Evolutionary conservation across 2,797 vertebrate genomes (phyloP).

Genomic region (Hydrocynus forskahlii): DNA sequence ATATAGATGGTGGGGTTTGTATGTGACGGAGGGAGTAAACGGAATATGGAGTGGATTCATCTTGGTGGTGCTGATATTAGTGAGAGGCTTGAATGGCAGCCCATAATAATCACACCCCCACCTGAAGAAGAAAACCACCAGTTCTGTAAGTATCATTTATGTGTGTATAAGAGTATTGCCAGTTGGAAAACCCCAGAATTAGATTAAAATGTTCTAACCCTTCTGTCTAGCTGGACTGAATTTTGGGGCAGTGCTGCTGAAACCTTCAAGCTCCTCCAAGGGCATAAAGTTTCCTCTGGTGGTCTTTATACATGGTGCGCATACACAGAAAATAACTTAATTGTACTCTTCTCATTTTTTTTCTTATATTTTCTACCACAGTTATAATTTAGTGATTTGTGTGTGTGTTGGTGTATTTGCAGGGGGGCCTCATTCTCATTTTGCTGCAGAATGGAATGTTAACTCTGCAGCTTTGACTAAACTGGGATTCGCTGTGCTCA

Average conservation of each 20-base stretch:
- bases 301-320: conserved; percentile 83
- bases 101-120: conserved; percentile 70
- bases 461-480: conserved; percentile 76
- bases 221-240: conserved; percentile 71
- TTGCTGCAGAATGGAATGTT: conserved; percentile 81
- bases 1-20: conserved; percentile 78
- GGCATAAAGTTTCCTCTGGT: conserved; percentile 73
- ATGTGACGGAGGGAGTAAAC: conserved; percentile 58
- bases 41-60: conserved; percentile 69
- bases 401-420: neutral
- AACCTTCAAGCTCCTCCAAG: conserved; percentile 38
- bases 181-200: neutral
- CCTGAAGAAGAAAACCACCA: conserved; percentile 69
- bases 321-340: neutral
- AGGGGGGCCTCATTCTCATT: conserved; percentile 87
- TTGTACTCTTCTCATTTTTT: neutral
- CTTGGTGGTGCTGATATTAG: conserved; percentile 69
- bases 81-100: conserved; percentile 78
- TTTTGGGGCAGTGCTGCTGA: conserved; percentile 83
- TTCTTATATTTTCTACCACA: no score
- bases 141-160: conserved; percentile 69
- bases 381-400: neutral
- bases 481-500: conserved; percentile 82
- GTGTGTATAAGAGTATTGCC: neutral
- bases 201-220: no score